Conservation (phyloP, 2,888 invertebrate genomes). For the Himalopsyche anomala region DNA sequence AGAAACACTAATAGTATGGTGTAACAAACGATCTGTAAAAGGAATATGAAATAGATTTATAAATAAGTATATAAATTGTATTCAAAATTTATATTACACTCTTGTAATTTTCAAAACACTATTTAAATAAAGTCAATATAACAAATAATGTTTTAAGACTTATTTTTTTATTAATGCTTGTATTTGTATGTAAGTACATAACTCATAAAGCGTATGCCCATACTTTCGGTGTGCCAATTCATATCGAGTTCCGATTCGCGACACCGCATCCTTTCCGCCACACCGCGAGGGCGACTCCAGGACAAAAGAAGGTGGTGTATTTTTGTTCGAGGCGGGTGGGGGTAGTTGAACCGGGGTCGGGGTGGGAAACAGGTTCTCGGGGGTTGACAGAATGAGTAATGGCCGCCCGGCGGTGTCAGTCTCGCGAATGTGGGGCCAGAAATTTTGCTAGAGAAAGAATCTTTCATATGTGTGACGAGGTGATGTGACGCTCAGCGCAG, state of each 20-base stretch:
- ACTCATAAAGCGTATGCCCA: neutral
- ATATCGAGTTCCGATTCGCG: constrained; percentile 23
- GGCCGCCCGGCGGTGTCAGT: constrained; percentile 70
- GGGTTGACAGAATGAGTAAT: constrained; percentile 77
- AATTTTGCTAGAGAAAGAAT: constrained; percentile 37
- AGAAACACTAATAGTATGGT: no score
- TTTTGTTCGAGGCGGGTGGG: constrained; percentile 41
- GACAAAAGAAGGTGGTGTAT: constrained; percentile 47
- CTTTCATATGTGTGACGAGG: constrained; percentile 43
- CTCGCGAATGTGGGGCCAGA: constrained; percentile 62
- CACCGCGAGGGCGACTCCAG: constrained; percentile 34
- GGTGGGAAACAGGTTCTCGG: constrained; percentile 72
- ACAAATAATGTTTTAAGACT: no score
- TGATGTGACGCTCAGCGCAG: constrained; percentile 37
- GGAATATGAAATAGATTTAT: no score
- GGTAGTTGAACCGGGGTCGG: constrained; percentile 39
- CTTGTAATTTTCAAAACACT: no score
- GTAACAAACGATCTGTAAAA: no score
- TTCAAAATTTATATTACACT: no score
- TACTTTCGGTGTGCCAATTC: neutral
- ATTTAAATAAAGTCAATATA: no score
- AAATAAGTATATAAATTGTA: no score
- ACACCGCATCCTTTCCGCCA: neutral
- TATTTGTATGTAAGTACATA: neutral
- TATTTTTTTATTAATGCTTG: no score